A percentile compares a stretch with the other conserved stretches of the same genome.
phyloP scores from a whole-genome alignment of 2,113 vertebrate genomes.

The Aplodontia rufa region DNA sequence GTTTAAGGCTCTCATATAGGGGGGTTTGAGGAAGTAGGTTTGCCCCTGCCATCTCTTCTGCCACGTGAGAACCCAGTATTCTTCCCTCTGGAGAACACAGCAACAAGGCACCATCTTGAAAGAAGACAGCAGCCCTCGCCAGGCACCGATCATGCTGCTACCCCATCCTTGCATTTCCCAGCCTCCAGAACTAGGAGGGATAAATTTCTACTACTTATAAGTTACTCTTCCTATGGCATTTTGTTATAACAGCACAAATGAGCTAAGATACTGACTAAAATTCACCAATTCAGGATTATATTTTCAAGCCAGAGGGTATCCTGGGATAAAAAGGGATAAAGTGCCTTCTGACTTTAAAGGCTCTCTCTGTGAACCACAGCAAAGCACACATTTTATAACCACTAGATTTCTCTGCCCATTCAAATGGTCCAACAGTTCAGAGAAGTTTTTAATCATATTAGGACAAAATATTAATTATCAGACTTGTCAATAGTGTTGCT shows the following conservation, averaged over 20 bases:
- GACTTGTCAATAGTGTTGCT: neutral
- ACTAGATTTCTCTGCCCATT: neutral
- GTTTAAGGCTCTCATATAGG: neutral
- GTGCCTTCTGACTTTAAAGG: neutral
- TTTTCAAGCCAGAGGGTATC: neutral
- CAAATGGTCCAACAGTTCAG: neutral
- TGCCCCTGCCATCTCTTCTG: neutral
- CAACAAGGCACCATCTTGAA: neutral
- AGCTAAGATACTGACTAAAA: neutral
- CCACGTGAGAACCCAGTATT: neutral
- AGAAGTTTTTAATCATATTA: constrained; percentile 8
- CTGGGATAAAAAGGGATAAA: neutral
- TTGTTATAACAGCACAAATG: neutral
- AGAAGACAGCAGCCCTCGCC: neutral
- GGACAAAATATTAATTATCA: neutral
- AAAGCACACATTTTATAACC: neutral
- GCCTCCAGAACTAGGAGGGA: neutral
- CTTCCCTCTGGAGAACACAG: neutral
- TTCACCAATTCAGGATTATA: neutral
- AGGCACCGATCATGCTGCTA: neutral
- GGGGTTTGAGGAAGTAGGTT: neutral
- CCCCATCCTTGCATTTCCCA: neutral
- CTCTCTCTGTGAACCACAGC: neutral
- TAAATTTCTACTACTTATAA: neutral
- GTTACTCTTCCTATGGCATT: neutral